These are phyloP conservation scores for Steinernema scapterisci DNA, from an alignment of 2,888 invertebrate genomes.

Conservation along the genomic window DNA sequence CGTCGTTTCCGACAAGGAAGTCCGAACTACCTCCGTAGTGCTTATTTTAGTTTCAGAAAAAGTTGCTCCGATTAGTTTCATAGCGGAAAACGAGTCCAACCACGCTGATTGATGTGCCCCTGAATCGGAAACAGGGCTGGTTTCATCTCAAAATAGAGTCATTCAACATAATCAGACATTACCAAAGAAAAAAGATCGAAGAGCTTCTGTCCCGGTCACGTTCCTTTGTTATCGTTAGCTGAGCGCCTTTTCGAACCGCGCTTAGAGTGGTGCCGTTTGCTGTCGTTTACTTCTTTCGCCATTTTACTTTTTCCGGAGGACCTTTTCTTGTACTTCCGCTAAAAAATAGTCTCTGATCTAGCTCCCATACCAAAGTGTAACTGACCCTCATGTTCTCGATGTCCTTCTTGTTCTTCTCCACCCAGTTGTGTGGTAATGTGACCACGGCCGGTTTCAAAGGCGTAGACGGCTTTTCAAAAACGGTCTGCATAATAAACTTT, in stretches of 20 bases:
- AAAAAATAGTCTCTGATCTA: no score
- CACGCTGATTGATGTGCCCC: background rate
- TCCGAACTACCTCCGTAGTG: background rate
- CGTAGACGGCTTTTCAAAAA: background rate
- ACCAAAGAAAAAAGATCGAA: no score
- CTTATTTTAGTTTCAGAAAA: background rate
- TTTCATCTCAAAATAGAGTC: background rate
- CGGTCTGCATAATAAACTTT: background rate
- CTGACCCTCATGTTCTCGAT: background rate
- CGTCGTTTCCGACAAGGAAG: background rate
- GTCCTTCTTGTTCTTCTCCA: background rate
- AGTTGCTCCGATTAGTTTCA: background rate
- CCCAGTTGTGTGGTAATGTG: background rate
- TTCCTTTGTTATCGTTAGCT: no score
- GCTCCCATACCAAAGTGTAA: background rate
- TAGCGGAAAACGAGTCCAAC: background rate
- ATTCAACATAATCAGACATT: no score
- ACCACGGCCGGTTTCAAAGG: background rate
- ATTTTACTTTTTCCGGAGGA: background rate
- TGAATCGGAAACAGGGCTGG: background rate
- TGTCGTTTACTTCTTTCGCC: background rate
- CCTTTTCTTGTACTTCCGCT: background rate
- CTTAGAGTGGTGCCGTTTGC: background rate
- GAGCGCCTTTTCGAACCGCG: background rate
- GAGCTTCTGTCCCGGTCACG: no score